Base-by-base conservation (phyloP, 2,113 vertebrate genomes). In the Seriola dumerili region DNA sequence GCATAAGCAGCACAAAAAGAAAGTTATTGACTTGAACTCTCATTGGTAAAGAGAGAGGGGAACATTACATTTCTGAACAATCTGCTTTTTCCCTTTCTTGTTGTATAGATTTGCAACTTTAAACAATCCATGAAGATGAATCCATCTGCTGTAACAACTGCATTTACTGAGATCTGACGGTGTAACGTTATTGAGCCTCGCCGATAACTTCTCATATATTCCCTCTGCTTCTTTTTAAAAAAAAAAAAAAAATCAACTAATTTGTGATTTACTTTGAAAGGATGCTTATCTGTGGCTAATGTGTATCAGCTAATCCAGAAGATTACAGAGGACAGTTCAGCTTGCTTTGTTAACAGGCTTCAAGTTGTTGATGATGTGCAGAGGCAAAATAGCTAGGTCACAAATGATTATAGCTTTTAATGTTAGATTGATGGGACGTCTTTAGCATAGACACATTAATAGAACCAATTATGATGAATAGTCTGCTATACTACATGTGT, bases 141-240 rank as follows among this genome's bases (percentile, higher is more conserved):
- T 82, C 76, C 32, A 58, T 85, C 83, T 57, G 36, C 63, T 80
- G 46, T 71, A 88, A 89, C 72, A 76, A 63, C 75, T 76, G 81
- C 83, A 84, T 85, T 91, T 90, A 90, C 85, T 76, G 67, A 88
- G 71, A 84, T 86, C 42, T 72, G 77, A 74, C 46, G 29, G 36
- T 19, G 42, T 55, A 70, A 66, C 81, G 21, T 32, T 65, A 57
- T 86, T n/a, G n/a, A 57, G 72, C 55, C 12, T 23, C 0, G 9
- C 17, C 61, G 25, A 50, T 67, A 64, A 25, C 5, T 59, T 58
- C 70, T 67, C 34, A 42, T 61, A 48, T 44, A 50, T 72, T 83
- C 62, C 50, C 25, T 38, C n/a, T 14, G 34, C 50, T 57, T 65
- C 69, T 64, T 77, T 72, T 19, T 29, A 2, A 5, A 72, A 77